Evolutionary conservation across 53 echinoderm and acorn worm species (phyloP), one percentile per base, ranked within the genome.

Genomic region (Echinarachnius parma): DNA sequence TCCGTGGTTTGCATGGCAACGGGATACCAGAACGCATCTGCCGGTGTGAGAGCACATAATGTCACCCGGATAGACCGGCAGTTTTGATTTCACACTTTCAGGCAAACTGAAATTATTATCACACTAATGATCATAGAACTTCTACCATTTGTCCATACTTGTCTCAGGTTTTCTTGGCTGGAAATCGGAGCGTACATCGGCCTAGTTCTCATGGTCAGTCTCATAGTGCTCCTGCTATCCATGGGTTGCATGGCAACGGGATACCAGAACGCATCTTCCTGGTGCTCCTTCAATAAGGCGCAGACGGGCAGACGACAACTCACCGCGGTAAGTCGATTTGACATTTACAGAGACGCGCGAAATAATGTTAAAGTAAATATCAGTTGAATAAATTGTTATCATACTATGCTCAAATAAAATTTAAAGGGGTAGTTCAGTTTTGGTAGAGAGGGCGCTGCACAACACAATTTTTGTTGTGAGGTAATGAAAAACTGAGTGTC

Each of bases 181-280:
- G 7, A 42, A 19, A 56, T 72, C 4, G 74, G 44, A 16, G 55
- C 74, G 8, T 72, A 72, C 20, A 16, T 72, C 26, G 74, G 74
- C 7, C n/a, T 72, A 3, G 55, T 72, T 27, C 11, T 72, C 26
- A 72, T 72, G 74, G 24, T 72, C 55, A 37, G 33, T 19, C 7
- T 72, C 28, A 45, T 72, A 15, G 0, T 72, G 32, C 35, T 72
- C 1, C 28, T 72, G 16, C 24, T 42, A 1, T 34, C 55, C 27
- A 28, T 16, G n/a, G 74, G 74, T 25, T 72, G 74, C 74, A 54
- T 72, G 55, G 74, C 74, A 24, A 72, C 74, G 30, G 74, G 74
- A 22, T 72, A 72, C 35, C 57, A 55, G 29, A 57, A 72, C 9
- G 56, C 56, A 8, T 36, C 39, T 0, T 26, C 56, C 4, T 72